phyloP scores from a whole-genome alignment of 2,797 vertebrate species.

The Columba guinea region DNA sequence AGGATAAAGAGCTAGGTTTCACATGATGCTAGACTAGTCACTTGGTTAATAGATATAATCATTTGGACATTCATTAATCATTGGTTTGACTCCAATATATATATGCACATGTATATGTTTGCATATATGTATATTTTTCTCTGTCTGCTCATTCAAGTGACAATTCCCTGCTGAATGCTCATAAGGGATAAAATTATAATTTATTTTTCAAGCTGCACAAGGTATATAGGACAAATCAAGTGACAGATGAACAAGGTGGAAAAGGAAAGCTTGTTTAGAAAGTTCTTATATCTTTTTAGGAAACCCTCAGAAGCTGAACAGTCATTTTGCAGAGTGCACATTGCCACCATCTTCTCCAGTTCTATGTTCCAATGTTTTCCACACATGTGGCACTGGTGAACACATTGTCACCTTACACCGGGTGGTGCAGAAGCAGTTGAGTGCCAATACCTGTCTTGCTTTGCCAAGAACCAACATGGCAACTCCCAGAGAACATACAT shows the following conservation, averaged over 20 bases:
- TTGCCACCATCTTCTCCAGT: rapidly evolving
- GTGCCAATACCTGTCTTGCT: not conserved
- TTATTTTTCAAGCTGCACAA: not conserved
- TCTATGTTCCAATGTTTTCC: not conserved
- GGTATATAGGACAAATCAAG: not conserved
- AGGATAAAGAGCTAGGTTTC: not conserved
- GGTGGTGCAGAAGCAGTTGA: not conserved
- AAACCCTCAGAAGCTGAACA: not conserved
- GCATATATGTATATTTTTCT: not conserved
- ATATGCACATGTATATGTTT: not conserved
- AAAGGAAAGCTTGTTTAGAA: not conserved
- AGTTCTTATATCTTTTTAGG: not conserved
- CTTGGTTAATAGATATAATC: not conserved
- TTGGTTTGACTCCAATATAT: not conserved
- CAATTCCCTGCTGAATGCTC: not conserved
- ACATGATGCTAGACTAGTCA: not conserved
- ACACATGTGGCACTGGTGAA: not conserved
- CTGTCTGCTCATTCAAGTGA: not conserved
- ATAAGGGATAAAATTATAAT: not conserved
- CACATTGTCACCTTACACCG: rapidly evolving
- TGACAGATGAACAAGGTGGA: not conserved
- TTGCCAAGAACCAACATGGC: not conserved
- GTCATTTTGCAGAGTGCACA: not conserved
- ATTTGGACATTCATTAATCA: not conserved
- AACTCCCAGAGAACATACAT: not conserved